A percentile compares a stretch with the other conserved stretches of the same genome.
Evolutionary conservation across 2,888 invertebrate species (phyloP).

Genomic region (Archips crataeganus): DNA sequence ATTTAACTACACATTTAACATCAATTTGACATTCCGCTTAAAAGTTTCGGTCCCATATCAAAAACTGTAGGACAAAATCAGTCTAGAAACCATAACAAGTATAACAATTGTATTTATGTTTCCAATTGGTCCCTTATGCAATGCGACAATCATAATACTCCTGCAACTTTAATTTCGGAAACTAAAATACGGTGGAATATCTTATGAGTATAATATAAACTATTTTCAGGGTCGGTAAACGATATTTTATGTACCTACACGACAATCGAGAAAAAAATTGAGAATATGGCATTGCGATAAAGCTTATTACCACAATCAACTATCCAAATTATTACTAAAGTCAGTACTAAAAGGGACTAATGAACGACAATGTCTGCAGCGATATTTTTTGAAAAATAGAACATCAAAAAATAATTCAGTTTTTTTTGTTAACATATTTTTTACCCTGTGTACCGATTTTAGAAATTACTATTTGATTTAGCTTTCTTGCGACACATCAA

Average conservation of each 20-base stretch:
- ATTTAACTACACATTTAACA: conserved; percentile 5
- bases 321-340: conserved; percentile 19
- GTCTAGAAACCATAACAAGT: conserved; percentile 1
- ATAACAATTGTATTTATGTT: not conserved
- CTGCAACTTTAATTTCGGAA: not conserved
- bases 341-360: not conserved
- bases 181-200: not conserved
- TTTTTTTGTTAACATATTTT: not conserved
- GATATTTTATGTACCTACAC: not conserved
- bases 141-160: not conserved
- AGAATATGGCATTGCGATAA: conserved; percentile 33
- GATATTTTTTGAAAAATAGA: not conserved
- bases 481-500: not conserved
- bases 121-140: conserved; percentile 16
- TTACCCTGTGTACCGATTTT: not conserved
- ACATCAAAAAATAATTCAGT: not conserved
- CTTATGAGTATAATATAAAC: too few species aligned
- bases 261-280: not conserved
- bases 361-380: not conserved
- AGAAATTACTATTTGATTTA: not conserved
- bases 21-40: not conserved
- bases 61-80: conserved; percentile 20
- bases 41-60: conserved; percentile 21
- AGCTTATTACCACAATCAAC: conserved; percentile 23
- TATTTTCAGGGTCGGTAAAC: not conserved